These are phyloP conservation scores for Ophiothrix spiculata DNA, from an alignment of 35 echinoderm and acorn worm genomes.

Conservation along the genomic window DNA sequence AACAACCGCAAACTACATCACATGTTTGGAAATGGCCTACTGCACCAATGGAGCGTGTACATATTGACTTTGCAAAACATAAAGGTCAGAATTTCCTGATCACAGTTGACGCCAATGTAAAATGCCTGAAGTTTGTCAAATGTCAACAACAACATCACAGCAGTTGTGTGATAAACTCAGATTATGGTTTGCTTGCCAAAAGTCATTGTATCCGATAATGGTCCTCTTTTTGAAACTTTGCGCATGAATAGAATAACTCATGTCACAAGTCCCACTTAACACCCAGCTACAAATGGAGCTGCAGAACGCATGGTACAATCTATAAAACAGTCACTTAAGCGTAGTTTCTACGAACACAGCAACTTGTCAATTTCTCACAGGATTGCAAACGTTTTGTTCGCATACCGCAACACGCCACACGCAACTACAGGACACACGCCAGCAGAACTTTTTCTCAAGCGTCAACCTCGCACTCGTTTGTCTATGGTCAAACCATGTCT, in stretches of 20 bases:
- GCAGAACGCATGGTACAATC: constrained; percentile 57
- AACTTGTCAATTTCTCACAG: constrained; percentile 18
- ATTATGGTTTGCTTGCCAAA: constrained; percentile 34
- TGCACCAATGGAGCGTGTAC: constrained; percentile 31
- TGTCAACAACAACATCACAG: constrained; percentile 35
- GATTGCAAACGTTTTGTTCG: constrained; percentile 25
- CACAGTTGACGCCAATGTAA: constrained; percentile 46
- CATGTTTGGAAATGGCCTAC: constrained; percentile 32
- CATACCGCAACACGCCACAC: constrained; percentile 46
- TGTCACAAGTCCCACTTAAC: constrained; percentile 38
- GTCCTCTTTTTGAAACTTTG: too few species aligned
- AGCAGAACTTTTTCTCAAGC: constrained; percentile 57
- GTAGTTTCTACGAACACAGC: background rate
- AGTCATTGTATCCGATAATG: constrained; percentile 51
- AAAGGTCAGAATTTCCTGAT: constrained; percentile 43
- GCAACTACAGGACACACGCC: constrained; percentile 48
- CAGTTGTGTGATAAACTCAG: constrained; percentile 44
- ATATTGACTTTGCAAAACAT: constrained; percentile 41
- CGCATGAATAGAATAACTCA: constrained; percentile 36
- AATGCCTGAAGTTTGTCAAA: constrained; percentile 59
- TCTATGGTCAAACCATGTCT: constrained; percentile 54
- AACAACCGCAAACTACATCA: background rate
- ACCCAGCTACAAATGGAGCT: constrained; percentile 57
- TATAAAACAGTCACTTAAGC: constrained; percentile 36
- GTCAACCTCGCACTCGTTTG: constrained; percentile 51